Conservation (phyloP, 2,888 invertebrate species). For the Noctuana brunneofusca region DNA sequence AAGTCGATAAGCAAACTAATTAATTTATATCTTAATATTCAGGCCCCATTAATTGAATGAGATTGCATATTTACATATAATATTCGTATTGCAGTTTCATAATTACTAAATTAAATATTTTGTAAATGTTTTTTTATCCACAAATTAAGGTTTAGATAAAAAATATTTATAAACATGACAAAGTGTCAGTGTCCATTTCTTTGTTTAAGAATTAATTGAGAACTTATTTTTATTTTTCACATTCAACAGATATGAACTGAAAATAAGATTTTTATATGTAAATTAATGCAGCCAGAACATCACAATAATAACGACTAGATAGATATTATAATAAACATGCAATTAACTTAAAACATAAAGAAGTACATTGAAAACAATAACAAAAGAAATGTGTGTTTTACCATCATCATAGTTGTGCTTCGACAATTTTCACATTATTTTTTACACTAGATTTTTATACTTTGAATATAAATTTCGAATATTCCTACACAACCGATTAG, state of each 20-base stretch:
- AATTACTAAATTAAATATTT: too few species aligned
- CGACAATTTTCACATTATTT: background rate
- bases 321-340: background rate
- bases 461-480: too few species aligned
- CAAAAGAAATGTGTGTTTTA: background rate
- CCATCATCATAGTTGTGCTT: background rate
- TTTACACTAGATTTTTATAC: too few species aligned
- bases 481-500: too few species aligned
- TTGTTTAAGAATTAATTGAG: too few species aligned
- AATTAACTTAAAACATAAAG: background rate
- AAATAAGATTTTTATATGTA: background rate
- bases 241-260: background rate
- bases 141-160: too few species aligned
- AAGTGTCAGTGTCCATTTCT: too few species aligned
- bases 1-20: background rate
- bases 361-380: background rate
- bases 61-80: too few species aligned
- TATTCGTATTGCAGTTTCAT: too few species aligned
- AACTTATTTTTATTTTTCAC: background rate
- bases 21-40: background rate
- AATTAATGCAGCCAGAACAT: background rate
- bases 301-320: slow-evolving; percentile 19
- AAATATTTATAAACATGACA: too few species aligned
- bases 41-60: background rate
- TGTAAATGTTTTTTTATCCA: too few species aligned